Conservation (phyloP, 2,113 vertebrate species). For the Chaetodon auriga region DNA sequence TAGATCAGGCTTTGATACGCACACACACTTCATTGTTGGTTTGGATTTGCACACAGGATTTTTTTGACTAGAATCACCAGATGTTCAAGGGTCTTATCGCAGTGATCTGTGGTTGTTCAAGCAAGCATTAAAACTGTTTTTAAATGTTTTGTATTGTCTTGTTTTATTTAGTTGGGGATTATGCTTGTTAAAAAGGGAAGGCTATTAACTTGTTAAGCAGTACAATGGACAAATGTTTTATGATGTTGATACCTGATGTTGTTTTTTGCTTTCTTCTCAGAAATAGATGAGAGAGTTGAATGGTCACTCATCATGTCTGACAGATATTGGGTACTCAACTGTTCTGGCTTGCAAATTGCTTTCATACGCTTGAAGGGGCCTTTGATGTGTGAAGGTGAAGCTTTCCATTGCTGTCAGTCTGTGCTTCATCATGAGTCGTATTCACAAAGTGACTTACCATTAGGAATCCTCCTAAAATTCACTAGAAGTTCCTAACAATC, state of each 20-base stretch:
- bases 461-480: too few species aligned
- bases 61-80: too few species aligned
- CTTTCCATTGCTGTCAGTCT: slow-evolving; percentile 7
- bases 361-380: not conserved
- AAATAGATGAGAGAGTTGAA: not conserved
- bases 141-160: not conserved
- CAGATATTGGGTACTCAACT: not conserved
- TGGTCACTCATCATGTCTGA: not conserved
- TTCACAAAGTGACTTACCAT: too few species aligned
- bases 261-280: not conserved
- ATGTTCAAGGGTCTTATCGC: not conserved
- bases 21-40: too few species aligned
- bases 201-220: not conserved
- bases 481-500: too few species aligned
- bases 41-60: too few species aligned
- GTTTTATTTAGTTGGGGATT: not conserved
- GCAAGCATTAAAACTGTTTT: not conserved
- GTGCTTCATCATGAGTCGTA: not conserved
- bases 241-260: too few species aligned
- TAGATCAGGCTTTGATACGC: too few species aligned
- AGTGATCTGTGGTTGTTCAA: not conserved
- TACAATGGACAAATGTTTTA: not conserved
- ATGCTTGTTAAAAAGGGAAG: not conserved
- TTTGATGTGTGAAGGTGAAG: slow-evolving; percentile 9
- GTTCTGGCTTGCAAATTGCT: not conserved